Conservation (phyloP, 1,140 invertebrate species). For the Achroia grisella region DNA sequence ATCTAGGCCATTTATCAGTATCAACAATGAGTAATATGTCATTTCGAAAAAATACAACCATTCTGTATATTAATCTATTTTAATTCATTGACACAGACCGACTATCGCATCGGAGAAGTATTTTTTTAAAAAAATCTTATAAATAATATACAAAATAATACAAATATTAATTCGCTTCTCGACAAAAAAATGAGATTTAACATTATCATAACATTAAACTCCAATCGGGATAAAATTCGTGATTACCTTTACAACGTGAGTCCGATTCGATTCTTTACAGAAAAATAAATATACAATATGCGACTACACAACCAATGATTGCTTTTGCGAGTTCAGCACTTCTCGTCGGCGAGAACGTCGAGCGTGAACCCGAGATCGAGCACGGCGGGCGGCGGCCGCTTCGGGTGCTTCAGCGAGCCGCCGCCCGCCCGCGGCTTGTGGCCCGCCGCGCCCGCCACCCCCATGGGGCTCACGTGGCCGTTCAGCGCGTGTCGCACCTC, state of each 20-base stretch:
- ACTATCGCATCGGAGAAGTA: constrained; percentile 35
- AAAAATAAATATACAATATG: constrained; percentile 71
- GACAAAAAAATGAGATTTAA: constrained; percentile 56
- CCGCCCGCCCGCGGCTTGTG: constrained; percentile 19
- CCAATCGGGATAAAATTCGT: constrained; percentile 48
- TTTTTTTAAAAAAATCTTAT: constrained; percentile 64
- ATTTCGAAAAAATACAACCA: constrained; percentile 67
- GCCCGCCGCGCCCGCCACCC: constrained; percentile 14
- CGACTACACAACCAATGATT: constrained; percentile 61
- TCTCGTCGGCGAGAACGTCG: constrained; percentile 68
- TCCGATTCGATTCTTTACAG: constrained; percentile 57
- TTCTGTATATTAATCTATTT: constrained; percentile 59
- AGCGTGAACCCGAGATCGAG: constrained; percentile 62
- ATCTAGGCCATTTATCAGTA: constrained; percentile 65
- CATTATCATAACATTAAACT: constrained; percentile 49
- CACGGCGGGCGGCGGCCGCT: constrained; percentile 34
- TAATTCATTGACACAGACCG: constrained; percentile 44
- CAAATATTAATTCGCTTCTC: constrained; percentile 60
- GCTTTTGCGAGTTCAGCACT: constrained; percentile 57
- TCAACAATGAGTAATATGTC: constrained; percentile 59
- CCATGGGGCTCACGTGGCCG: constrained; percentile 39
- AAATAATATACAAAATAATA: constrained; percentile 75
- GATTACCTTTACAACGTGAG: constrained; percentile 42
- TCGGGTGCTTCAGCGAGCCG: constrained; percentile 32
- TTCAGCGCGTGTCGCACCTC: constrained; percentile 44